Percentiles rank a stretch among this genome's conserved stretches.
phyloP scores from a whole-genome alignment of 2,113 vertebrate species.

The Elachura formosa region DNA sequence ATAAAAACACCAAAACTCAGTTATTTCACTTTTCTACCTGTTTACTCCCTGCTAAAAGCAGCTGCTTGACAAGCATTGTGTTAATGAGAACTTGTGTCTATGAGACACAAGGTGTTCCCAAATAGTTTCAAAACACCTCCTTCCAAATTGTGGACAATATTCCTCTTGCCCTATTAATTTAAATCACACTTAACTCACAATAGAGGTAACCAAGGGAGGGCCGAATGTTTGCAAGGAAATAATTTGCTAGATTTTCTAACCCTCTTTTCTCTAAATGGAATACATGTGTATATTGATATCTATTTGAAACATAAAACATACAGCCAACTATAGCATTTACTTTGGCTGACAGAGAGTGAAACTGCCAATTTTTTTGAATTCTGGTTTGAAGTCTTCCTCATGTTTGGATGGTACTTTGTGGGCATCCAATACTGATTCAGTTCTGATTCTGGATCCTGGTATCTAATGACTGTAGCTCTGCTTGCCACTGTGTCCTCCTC shows the following conservation, averaged over 20 bases:
- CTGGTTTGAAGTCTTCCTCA: neutral
- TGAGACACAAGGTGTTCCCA: neutral
- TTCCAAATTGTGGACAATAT: neutral
- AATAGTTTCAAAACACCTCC: neutral
- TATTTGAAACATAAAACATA: neutral
- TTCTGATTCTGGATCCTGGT: neutral
- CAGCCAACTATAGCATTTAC: neutral
- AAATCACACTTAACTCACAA: neutral
- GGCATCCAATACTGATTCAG: neutral
- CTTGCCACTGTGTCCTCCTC: neutral
- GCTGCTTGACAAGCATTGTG: neutral
- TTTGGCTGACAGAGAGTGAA: neutral
- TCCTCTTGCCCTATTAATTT: neutral
- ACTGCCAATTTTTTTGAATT: neutral
- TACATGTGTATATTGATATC: fast-evolving
- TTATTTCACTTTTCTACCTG: neutral
- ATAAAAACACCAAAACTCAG: neutral
- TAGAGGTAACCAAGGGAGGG: fast-evolving
- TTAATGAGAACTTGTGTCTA: neutral
- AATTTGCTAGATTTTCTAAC: neutral
- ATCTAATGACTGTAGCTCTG: neutral
- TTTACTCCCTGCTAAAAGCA: neutral
- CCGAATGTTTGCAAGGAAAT: neutral
- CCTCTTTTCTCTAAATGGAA: neutral
- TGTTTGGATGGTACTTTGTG: neutral